Evolutionary conservation across 1,140 invertebrate genomes (phyloP).

Genomic region (Parapsyche elsis): DNA sequence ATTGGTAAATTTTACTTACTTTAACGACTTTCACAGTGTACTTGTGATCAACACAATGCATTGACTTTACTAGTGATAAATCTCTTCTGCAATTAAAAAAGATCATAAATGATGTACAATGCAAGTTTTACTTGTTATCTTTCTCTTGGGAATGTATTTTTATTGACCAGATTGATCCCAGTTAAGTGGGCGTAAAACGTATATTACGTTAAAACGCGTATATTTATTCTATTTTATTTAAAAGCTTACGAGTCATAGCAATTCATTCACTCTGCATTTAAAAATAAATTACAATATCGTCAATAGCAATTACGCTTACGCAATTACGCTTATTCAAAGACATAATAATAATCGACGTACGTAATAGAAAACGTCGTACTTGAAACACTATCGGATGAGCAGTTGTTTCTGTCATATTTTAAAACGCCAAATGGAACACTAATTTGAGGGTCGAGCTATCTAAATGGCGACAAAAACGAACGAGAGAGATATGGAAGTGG

Average conservation of each 20-base stretch:
- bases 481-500: constrained; percentile 6
- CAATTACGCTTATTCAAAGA: too few species aligned
- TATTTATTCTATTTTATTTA: too few species aligned
- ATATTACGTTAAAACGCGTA: too few species aligned
- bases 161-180: neutral
- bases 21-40: too few species aligned
- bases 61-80: too few species aligned
- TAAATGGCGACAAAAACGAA: constrained; percentile 19
- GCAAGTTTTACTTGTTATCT: neutral
- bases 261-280: neutral
- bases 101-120: neutral
- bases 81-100: neutral
- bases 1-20: too few species aligned
- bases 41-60: too few species aligned
- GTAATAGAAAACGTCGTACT: neutral
- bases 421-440: neutral
- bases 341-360: neutral
- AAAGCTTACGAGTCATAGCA: too few species aligned
- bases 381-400: neutral
- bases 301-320: too few species aligned
- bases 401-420: neutral
- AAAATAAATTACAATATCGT: too few species aligned
- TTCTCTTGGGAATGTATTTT: neutral
- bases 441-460: constrained; percentile 16
- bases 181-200: neutral